Percentiles rank a stretch among this genome's conserved stretches.
Conservation (phyloP, 2,113 vertebrate species). For the Edolisoma coerulescens region DNA sequence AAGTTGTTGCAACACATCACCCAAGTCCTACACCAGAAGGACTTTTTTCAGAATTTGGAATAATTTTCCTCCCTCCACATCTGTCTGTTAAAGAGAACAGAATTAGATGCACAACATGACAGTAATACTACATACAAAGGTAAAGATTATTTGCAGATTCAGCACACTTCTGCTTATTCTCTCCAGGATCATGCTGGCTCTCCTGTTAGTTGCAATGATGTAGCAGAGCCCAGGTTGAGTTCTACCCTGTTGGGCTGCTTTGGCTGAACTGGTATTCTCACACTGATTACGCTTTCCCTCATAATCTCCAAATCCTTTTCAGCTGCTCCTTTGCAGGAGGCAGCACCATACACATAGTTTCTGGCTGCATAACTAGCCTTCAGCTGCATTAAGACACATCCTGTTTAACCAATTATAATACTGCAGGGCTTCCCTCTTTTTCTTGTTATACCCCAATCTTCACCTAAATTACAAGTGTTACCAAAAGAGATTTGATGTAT, state of each 20-base stretch:
- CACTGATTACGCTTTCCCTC: not conserved
- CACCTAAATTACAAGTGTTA: not conserved
- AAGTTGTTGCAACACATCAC: not conserved
- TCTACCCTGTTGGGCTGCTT: not conserved
- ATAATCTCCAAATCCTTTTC: not conserved
- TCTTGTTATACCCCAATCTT: rapidly evolving
- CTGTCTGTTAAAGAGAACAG: not conserved
- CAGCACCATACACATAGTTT: not conserved
- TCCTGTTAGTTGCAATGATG: not conserved
- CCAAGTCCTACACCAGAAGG: not conserved
- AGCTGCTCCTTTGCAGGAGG: not conserved
- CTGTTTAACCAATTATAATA: not conserved
- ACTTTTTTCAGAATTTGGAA: not conserved
- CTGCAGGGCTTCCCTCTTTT: not conserved
- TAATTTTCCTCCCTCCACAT: not conserved
- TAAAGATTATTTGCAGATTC: not conserved
- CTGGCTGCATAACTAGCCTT: not conserved
- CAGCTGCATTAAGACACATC: not conserved
- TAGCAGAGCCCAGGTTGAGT: not conserved
- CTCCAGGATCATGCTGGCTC: not conserved
- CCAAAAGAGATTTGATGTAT: not conserved
- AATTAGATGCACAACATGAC: not conserved
- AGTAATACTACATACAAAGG: not conserved
- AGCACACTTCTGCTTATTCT: not conserved
- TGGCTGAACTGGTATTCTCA: not conserved